Conservation (phyloP, 2,888 invertebrate species). For the Tinea trinotella region DNA sequence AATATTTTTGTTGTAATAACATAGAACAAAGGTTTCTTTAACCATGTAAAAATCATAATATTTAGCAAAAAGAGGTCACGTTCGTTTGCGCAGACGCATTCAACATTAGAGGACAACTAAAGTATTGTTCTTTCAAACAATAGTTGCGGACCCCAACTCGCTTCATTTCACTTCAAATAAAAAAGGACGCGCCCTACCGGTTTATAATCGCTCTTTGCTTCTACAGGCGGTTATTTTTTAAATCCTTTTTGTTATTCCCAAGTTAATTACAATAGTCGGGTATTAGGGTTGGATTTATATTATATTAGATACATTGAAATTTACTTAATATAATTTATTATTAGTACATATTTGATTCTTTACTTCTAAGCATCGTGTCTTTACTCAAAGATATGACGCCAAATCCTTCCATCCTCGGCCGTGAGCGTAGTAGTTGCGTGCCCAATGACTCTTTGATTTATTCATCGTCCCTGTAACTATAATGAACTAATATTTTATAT, state of each 20-base stretch:
- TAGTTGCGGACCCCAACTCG: conserved; percentile 1
- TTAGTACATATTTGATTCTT: too few relatives aligned
- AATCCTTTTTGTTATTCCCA: background rate
- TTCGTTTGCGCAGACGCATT: conserved; percentile 4
- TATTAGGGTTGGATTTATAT: background rate
- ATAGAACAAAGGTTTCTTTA: background rate
- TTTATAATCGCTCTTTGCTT: background rate
- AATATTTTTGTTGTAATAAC: background rate
- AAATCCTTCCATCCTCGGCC: too few relatives aligned
- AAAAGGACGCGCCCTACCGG: conserved; percentile 9
- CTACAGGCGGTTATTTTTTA: background rate
- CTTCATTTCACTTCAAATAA: conserved; percentile 8
- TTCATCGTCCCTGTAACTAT: too few relatives aligned
- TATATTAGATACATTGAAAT: background rate
- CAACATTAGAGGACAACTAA: background rate
- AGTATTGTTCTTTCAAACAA: conserved; percentile 1
- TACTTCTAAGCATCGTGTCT: too few relatives aligned
- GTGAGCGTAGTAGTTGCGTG: too few relatives aligned
- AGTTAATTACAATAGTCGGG: background rate
- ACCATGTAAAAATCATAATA: background rate
- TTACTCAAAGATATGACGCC: too few relatives aligned
- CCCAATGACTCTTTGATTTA: too few relatives aligned
- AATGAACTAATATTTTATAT: too few relatives aligned
- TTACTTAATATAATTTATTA: background rate
- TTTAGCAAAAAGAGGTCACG: conserved; percentile 2